A percentile compares a stretch with the other conserved stretches of the same genome.
Conservation (phyloP, 2,888 invertebrate genomes). For the Archips crataeganus region DNA sequence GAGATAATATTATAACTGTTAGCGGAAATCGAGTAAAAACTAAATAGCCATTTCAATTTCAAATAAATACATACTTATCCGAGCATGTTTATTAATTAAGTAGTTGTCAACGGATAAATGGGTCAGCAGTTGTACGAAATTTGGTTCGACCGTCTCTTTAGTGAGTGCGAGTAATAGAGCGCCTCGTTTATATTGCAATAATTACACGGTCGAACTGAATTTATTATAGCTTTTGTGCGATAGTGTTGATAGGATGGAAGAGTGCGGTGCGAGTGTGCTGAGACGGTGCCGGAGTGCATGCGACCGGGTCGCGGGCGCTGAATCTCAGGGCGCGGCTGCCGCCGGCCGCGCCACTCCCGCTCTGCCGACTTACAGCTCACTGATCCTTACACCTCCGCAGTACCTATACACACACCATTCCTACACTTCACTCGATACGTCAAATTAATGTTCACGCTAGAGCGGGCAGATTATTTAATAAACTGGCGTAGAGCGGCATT, state of each 20-base stretch:
- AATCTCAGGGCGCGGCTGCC: constrained; percentile 72
- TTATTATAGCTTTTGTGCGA: constrained; percentile 62
- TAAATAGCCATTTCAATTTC: constrained; percentile 37
- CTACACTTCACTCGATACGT: constrained; percentile 12
- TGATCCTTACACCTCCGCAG: background rate
- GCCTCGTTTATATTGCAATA: constrained; percentile 39
- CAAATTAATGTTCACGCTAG: constrained; percentile 8
- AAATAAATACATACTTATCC: constrained; percentile 41
- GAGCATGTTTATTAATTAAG: constrained; percentile 37
- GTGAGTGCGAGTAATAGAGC: constrained; percentile 12
- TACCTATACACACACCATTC: constrained; percentile 15
- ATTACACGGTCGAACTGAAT: constrained; percentile 69
- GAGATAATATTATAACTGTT: constrained; percentile 37
- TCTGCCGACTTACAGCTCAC: background rate
- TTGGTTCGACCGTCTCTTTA: constrained; percentile 5
- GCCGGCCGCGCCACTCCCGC: constrained; percentile 3
- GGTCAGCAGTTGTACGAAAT: constrained; percentile 29
- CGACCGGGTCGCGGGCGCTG: constrained; percentile 68
- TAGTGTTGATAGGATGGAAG: constrained; percentile 58
- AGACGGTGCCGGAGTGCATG: constrained; percentile 48
- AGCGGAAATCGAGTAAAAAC: constrained; percentile 36
- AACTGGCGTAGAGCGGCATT: constrained; percentile 34
- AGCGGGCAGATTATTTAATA: constrained; percentile 31
- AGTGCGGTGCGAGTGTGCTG: constrained; percentile 55
- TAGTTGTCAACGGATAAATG: constrained; percentile 33